Evolutionary conservation across 2,797 vertebrate species (phyloP).

Genomic region (Sebastes miniatus): DNA sequence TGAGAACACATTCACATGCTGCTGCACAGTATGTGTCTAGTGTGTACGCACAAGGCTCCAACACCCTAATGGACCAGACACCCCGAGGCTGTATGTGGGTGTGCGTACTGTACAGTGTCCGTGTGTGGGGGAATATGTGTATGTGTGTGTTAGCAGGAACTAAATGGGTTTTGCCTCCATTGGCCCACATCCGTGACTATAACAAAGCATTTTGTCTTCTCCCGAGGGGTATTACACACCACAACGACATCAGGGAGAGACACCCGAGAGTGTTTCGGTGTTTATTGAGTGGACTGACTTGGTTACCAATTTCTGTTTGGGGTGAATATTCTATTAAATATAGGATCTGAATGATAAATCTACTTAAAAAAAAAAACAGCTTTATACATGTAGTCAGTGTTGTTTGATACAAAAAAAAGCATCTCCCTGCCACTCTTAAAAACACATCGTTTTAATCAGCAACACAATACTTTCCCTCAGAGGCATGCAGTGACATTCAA

Average conservation of each 20-base stretch:
- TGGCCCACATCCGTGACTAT: conserved; percentile 50
- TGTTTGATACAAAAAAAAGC: neutral
- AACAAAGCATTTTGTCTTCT: conserved; percentile 45
- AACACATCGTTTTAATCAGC: conserved; percentile 33
- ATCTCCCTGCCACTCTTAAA: conserved; percentile 27
- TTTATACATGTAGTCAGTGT: neutral
- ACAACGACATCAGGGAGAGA: conserved; percentile 32
- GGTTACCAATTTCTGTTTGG: conserved; percentile 27
- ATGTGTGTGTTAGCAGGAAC: conserved; percentile 26
- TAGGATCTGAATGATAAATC: conserved; percentile 2
- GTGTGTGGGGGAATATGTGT: neutral
- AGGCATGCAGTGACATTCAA: neutral
- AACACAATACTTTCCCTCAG: conserved; percentile 7
- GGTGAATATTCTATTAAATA: conserved; percentile 31
- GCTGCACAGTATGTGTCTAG: conserved; percentile 4
- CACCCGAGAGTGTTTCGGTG: conserved; percentile 1
- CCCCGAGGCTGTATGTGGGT: conserved; percentile 41
- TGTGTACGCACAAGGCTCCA: neutral
- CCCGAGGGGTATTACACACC: conserved; percentile 29
- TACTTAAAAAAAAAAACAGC: neutral
- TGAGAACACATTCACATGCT: conserved; percentile 19
- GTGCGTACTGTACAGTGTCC: neutral
- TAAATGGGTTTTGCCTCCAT: conserved; percentile 41
- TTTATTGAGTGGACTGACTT: conserved; percentile 43
- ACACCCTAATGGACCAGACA: conserved; percentile 44